Conservation (phyloP, 2,113 vertebrate species). For the Artemisiospiza belli region DNA sequence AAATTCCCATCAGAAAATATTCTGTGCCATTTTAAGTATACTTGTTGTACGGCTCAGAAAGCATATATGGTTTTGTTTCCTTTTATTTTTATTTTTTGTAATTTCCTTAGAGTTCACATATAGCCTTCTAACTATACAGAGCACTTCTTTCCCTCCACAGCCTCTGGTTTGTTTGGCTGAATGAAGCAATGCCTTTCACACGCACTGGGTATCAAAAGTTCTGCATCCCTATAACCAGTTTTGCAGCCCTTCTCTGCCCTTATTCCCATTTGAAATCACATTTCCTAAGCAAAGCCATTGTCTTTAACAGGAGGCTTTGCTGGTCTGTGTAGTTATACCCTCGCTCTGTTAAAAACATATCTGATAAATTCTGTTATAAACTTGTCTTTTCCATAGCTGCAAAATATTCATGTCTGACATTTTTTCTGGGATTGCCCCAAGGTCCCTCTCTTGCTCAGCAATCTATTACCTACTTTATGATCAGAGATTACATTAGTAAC, state of each 20-base stretch:
- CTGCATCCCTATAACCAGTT: not conserved
- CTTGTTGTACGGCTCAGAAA: not conserved
- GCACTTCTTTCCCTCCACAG: not conserved
- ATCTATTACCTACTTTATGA: not conserved
- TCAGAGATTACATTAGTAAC: not conserved
- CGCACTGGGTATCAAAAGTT: not conserved
- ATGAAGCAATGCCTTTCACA: not conserved
- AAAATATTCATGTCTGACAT: not conserved
- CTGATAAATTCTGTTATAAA: not conserved
- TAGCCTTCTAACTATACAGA: not conserved
- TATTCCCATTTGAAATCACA: not conserved
- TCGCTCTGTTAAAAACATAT: not conserved
- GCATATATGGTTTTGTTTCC: accelerated
- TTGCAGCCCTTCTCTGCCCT: not conserved
- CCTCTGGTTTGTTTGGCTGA: not conserved
- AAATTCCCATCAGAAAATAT: not conserved
- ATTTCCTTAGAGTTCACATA: not conserved
- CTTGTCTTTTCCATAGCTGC: not conserved
- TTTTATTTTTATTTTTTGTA: accelerated
- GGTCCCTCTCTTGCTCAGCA: not conserved
- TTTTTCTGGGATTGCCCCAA: not conserved
- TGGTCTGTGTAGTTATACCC: not conserved
- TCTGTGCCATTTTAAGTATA: not conserved
- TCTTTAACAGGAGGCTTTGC: not conserved
- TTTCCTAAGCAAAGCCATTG: not conserved